Base-by-base conservation (phyloP, 2,888 invertebrate genomes). In the Synergus laeviventris region DNA sequence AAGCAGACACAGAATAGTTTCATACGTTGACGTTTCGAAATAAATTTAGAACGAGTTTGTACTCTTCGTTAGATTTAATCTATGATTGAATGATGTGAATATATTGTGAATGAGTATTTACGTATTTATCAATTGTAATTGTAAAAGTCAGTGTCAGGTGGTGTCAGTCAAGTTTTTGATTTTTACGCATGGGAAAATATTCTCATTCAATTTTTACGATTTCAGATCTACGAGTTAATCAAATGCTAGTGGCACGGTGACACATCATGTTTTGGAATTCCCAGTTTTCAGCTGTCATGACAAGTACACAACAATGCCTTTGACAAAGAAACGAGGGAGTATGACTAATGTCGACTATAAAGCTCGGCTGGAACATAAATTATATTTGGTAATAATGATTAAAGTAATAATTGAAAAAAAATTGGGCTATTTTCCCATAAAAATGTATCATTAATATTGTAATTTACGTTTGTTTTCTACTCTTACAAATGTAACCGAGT, bases 351-450 rank as follows among this genome's bases (percentile, higher is more conserved):
- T 90, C 82, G 92, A 93, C 85, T 93, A 93, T 86, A 94, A 93
- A 90, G 91, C 93, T 56, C 92, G 92, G 84, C 89, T 94, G 66
- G 93, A 94, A 86, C 92, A 93, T 87, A 94, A 94, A 89, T 88
- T 94, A 79, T 93, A 93, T 85, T 88, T 94, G 92, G 93, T 93
- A 90, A 87, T 90, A 87, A 76, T 21, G 9, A 21, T 56, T 56
- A 12, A 56, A 56, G 18, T 56, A 56, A 56, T 56, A 21, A 56
- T 11, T 56, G 18, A n/a, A 9, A 56, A n/a, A 56, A 12, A 21
- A 18, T 54, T 21, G 12, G 12, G 21, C 18, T 3, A 21, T 56
- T 21, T 56, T n/a, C 3, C 1, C 1, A 9, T n/a, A n/a, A 49
- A n/a, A 49, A 49, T n/a, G n/a, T n/a, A 8, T n/a, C 49, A 49